These are phyloP conservation scores for Henricia sp. DNA, from an alignment of 53 echinoderm and acorn worm genomes.

Conservation along the genomic window DNA sequence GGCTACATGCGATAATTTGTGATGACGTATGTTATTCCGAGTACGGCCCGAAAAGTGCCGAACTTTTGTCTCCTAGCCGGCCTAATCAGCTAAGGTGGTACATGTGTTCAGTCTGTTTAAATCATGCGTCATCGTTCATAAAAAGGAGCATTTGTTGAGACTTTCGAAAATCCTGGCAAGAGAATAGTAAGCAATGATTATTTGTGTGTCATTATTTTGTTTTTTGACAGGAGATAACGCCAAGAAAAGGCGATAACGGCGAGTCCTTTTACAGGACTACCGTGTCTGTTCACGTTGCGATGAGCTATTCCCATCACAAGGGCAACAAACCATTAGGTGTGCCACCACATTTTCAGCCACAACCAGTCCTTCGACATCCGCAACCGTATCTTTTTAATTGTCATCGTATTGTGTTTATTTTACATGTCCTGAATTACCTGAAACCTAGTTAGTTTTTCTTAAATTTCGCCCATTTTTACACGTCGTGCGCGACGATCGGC, in stretches of 20 bases:
- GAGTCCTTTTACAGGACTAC: conserved; percentile 91
- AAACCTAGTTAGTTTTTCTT: neutral
- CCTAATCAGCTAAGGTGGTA: conserved; percentile 49
- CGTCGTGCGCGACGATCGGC: conserved; percentile 31
- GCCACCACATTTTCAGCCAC: conserved; percentile 53
- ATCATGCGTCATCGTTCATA: conserved; percentile 57
- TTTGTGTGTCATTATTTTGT: conserved; percentile 55
- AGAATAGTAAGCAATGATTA: conserved; percentile 33
- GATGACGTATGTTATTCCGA: conserved; percentile 53
- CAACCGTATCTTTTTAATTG: conserved; percentile 57
- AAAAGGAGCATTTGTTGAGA: conserved; percentile 16
- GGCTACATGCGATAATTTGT: neutral
- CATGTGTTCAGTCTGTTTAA: conserved; percentile 59
- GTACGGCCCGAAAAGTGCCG: conserved; percentile 46
- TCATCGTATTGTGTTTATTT: neutral
- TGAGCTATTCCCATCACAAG: conserved; percentile 83
- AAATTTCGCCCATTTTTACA: neutral
- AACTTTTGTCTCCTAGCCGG: conserved; percentile 71
- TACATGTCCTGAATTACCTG: no score
- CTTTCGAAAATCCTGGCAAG: conserved; percentile 50
- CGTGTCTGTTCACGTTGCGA: conserved; percentile 90
- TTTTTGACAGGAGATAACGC: conserved; percentile 82
- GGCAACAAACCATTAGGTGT: conserved; percentile 82
- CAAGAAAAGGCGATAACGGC: conserved; percentile 90
- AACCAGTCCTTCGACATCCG: conserved; percentile 8